Evolutionary conservation across 1,140 invertebrate species (phyloP), one percentile per base, ranked within the genome.

Genomic region (Cherax quadricarinatus): DNA sequence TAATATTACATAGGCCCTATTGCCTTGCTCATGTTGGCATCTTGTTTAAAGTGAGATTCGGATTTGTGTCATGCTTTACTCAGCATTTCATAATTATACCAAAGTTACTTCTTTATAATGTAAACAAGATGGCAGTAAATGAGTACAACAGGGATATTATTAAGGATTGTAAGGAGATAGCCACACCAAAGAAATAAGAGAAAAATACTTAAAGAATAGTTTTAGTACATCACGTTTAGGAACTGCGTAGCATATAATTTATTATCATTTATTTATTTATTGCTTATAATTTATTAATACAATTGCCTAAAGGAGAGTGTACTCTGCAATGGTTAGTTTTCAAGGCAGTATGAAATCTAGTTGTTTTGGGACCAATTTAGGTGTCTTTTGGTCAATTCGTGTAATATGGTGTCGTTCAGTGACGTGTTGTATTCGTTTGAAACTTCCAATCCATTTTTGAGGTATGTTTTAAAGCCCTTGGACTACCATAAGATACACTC

Each of bases 261-360:
- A 88, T 88, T 92, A 92, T 88, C 53, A 92, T 92, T 92, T 84
- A 92, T 92, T 92, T 88, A 92, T 92, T 90, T 92, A 92, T 88
- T 92, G 91, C 91, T 92, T 88, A 91, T 92, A 88, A 92, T 92
- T 92, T 92, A 92, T 88, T 92, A 88, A 92, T 92, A 92, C 81
- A 92, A 88, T 92, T 92, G 91, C 91, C 86, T 88, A 92, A 83
- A 88, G 80, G 91, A 92, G 91, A 92, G 91, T 92, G 91, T 88
- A 88, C 84, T 88, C 86, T 88, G 48, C 82, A 84, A 85, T 92
- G 91, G 91, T 92, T 84, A 88, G 86, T 84, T 81, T 88, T 84
- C 85, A 87, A 92, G 91, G 91, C 86, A 79, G 60, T 88, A 88
- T 92, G 79, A 88, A 88, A 88, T 92, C 86, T 92, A 88, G 82